Percentiles rank a stretch among this genome's conserved stretches.
These are phyloP conservation scores for Drepana arcuata DNA, from an alignment of 1,140 invertebrate genomes.

Conservation along the genomic window DNA sequence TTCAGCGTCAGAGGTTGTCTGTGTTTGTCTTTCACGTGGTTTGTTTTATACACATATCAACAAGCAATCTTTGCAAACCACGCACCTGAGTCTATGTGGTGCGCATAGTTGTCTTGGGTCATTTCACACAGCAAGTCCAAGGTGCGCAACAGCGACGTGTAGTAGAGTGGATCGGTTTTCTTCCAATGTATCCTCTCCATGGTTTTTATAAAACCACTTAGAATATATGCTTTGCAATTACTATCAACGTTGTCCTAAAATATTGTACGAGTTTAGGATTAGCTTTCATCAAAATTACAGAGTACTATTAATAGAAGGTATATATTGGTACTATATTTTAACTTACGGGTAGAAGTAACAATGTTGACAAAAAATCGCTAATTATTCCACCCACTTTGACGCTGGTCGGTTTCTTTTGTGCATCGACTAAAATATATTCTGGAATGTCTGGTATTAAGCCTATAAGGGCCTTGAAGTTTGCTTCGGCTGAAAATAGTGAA, in stretches of 20 bases:
- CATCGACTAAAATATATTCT: conserved; percentile 82
- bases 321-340: neutral
- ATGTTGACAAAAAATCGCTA: conserved; percentile 85
- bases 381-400: conserved; percentile 81
- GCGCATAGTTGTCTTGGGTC: conserved; percentile 84
- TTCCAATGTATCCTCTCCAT: conserved; percentile 62
- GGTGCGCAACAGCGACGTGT: conserved; percentile 68
- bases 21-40: no score
- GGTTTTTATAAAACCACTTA: conserved; percentile 59
- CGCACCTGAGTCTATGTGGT: conserved; percentile 86
- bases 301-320: neutral
- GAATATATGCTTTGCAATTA: conserved; percentile 52
- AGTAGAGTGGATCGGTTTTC: conserved; percentile 55
- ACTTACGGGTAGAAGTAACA: conserved; percentile 89
- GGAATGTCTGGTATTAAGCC: conserved; percentile 85
- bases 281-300: neutral
- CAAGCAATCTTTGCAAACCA: no score
- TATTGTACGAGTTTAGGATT: neutral
- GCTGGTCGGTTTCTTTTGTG: conserved; percentile 81
- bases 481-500: conserved; percentile 81
- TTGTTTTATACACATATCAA: no score
- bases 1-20: no score
- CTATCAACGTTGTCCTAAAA: conserved; percentile 84
- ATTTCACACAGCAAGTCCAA: conserved; percentile 82
- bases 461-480: conserved; percentile 92